phyloP scores from a whole-genome alignment of 2,113 vertebrate genomes.

The Pongo abelii region DNA sequence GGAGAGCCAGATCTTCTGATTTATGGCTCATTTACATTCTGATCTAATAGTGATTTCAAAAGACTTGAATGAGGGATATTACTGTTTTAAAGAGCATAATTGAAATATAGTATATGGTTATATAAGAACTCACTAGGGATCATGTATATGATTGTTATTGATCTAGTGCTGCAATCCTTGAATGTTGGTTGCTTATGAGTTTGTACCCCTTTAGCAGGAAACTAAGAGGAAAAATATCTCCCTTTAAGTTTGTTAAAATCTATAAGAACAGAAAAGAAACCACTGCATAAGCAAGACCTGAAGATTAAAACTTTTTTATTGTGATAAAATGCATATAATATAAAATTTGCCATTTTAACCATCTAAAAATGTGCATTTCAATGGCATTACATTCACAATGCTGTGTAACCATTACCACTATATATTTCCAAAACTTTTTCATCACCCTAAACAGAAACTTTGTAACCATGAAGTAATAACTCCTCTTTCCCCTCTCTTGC shows the following conservation, averaged over 20 bases:
- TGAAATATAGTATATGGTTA: background rate
- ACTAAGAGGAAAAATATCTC: background rate
- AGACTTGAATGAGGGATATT: background rate
- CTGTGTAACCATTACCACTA: background rate
- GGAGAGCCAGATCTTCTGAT: background rate
- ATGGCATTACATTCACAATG: background rate
- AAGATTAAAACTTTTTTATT: conserved; percentile 21
- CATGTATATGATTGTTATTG: background rate
- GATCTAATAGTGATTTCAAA: background rate
- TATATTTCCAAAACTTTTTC: background rate
- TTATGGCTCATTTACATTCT: background rate
- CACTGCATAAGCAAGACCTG: background rate
- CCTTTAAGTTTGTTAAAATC: conserved; percentile 40
- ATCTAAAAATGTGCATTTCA: background rate
- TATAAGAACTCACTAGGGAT: background rate
- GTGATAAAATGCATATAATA: background rate
- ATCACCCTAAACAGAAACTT: background rate
- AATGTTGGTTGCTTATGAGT: background rate
- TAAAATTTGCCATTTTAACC: conserved; percentile 33
- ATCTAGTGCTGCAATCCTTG: background rate
- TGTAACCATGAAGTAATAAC: background rate
- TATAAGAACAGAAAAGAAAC: background rate
- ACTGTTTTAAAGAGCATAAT: conserved; percentile 23
- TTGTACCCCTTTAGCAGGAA: background rate
- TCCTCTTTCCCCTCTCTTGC: background rate